Percentiles rank a stretch among this genome's conserved stretches.
Evolutionary conservation across 2,888 invertebrate species (phyloP).

Genomic region (Steinernema carpocapsae): DNA sequence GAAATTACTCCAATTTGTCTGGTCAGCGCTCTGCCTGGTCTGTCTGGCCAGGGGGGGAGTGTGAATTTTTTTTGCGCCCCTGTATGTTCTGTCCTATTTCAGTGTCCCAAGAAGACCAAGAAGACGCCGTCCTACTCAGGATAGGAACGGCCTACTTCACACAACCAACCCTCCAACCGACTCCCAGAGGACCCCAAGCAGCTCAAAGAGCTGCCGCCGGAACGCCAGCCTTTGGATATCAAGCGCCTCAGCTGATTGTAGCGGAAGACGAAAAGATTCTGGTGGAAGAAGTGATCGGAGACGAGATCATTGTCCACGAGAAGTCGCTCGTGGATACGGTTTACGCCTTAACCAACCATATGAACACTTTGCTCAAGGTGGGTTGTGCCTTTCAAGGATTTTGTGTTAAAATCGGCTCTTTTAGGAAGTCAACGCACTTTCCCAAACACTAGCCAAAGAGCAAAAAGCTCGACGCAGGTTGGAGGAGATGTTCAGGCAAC

Average conservation of each 20-base stretch:
- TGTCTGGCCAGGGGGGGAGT: no score
- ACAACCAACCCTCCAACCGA: no score
- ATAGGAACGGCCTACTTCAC: constrained; percentile 71
- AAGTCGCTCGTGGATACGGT: constrained; percentile 79
- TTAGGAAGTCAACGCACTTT: constrained; percentile 48
- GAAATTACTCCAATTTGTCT: neutral
- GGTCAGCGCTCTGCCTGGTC: no score
- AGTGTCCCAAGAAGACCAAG: constrained; percentile 70
- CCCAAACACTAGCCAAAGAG: constrained; percentile 77
- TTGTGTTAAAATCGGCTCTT: no score
- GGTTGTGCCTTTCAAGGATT: no score
- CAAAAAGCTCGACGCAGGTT: constrained; percentile 73
- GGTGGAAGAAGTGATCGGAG: constrained; percentile 72
- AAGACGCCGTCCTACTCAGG: constrained; percentile 86
- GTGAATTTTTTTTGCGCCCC: neutral
- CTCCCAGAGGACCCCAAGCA: neutral
- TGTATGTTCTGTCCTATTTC: constrained; percentile 29
- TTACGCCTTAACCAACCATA: constrained; percentile 79
- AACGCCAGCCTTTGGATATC: constrained; percentile 9
- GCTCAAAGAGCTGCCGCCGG: neutral
- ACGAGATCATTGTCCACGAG: constrained; percentile 71
- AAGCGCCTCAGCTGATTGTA: constrained; percentile 72
- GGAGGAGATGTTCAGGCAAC: constrained; percentile 64
- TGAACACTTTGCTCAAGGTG: constrained; percentile 76
- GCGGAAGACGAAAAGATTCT: constrained; percentile 74